These are phyloP conservation scores for Chauna torquata DNA, from an alignment of 2,113 vertebrate genomes.

Conservation along the genomic window DNA sequence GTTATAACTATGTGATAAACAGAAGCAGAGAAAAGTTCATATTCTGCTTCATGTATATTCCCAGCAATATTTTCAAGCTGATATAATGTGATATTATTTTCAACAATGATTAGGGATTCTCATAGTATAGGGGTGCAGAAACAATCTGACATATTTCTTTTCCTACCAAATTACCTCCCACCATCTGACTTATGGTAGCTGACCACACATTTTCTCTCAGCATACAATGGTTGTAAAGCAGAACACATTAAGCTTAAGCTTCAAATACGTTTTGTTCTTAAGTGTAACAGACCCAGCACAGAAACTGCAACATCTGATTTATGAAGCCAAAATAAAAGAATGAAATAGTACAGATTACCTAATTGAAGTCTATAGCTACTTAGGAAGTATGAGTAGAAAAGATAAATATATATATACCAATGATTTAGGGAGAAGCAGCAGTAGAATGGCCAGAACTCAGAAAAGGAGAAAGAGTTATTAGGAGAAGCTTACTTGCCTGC, in stretches of 20 bases:
- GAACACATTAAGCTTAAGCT: not conserved
- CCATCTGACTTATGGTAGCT: not conserved
- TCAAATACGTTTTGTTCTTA: not conserved
- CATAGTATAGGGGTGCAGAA: not conserved
- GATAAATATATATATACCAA: accelerated
- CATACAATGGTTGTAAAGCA: not conserved
- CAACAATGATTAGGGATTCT: not conserved
- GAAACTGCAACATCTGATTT: not conserved
- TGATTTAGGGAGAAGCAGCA: not conserved
- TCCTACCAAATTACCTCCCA: not conserved
- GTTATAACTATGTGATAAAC: accelerated
- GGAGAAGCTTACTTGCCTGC: not conserved
- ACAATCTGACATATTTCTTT: not conserved
- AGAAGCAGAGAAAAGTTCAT: not conserved
- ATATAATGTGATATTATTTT: not conserved
- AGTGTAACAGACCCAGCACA: not conserved
- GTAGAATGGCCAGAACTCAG: not conserved
- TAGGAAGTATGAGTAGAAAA: not conserved
- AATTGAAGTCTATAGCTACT: not conserved
- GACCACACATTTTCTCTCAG: not conserved
- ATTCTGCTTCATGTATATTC: not conserved
- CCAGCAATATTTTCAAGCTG: not conserved
- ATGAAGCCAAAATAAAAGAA: not conserved
- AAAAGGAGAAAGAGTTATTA: not conserved
- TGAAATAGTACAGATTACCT: not conserved